Evolutionary conservation across 2,113 vertebrate genomes (phyloP).

Genomic region (Oxyura jamaicensis): DNA sequence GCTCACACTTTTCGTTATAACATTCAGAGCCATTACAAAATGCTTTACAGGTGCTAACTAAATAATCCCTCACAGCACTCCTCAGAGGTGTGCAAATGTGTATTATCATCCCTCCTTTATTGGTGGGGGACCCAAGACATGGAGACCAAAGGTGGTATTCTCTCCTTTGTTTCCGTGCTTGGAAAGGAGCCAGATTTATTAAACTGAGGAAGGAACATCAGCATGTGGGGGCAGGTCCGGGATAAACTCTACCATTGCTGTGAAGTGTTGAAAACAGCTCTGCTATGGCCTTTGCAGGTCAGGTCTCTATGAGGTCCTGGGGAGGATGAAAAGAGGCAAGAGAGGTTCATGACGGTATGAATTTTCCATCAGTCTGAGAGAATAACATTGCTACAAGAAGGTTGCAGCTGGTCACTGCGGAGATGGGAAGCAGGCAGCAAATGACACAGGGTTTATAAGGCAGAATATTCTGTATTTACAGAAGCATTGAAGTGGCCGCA

Average conservation of each 20-base stretch:
- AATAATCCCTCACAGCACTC: background rate
- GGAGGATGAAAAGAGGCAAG: background rate
- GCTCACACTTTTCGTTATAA: background rate
- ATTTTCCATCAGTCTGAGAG: background rate
- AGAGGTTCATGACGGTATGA: background rate
- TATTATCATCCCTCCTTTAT: slow-evolving; percentile 9
- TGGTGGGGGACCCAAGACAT: background rate
- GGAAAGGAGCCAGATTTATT: slow-evolving; percentile 3
- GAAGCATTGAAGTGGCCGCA: background rate
- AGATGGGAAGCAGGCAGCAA: background rate
- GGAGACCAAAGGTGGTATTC: background rate
- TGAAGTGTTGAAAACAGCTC: background rate
- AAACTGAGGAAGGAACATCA: background rate
- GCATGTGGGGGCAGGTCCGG: background rate
- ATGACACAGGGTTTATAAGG: background rate
- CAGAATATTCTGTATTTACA: background rate
- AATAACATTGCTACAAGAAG: background rate
- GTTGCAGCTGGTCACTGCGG: background rate
- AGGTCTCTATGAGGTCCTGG: background rate
- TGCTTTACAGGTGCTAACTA: background rate
- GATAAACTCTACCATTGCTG: background rate
- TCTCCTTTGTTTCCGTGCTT: background rate
- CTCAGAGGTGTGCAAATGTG: background rate
- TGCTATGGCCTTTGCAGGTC: background rate
- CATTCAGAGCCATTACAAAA: slow-evolving; percentile 8